Evolutionary conservation across 2,797 vertebrate species (phyloP).

Genomic region (Brachyrhaphis roseni): DNA sequence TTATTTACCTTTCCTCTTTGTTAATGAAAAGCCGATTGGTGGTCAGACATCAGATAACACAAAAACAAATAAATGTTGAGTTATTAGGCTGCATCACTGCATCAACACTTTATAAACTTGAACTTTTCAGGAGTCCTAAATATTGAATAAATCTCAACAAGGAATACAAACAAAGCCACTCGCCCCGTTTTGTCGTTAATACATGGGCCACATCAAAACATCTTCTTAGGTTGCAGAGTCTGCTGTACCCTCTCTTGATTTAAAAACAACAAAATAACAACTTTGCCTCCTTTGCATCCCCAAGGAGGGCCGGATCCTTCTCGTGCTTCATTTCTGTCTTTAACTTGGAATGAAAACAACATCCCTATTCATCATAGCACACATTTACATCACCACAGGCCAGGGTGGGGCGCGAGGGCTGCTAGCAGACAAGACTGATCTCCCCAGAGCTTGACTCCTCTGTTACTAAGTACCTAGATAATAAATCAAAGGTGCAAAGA

Average conservation of each 20-base stretch:
- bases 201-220: background rate
- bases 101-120: background rate
- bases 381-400: constrained; percentile 14
- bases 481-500: constrained; percentile 68
- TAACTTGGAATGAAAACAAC: constrained; percentile 12
- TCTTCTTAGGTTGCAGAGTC: constrained; percentile 7
- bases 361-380: constrained; percentile 63
- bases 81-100: background rate
- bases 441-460: constrained; percentile 47
- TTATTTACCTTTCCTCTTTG: background rate
- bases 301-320: background rate
- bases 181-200: background rate
- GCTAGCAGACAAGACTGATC: constrained; percentile 31
- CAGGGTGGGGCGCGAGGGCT: background rate
- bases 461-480: constrained; percentile 51
- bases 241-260: constrained; percentile 27
- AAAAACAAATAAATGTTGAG: background rate
- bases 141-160: background rate
- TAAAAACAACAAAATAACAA: constrained; percentile 28
- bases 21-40: background rate
- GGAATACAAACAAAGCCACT: background rate
- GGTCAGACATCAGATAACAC: background rate
- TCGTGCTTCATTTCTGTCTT: constrained; percentile 11
- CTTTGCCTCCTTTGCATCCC: background rate
- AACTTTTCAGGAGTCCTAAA: background rate